A percentile compares a stretch with the other conserved stretches of the same genome.
These are phyloP conservation scores for Thermophis baileyi DNA, from an alignment of 2,113 vertebrate genomes.

Conservation along the genomic window DNA sequence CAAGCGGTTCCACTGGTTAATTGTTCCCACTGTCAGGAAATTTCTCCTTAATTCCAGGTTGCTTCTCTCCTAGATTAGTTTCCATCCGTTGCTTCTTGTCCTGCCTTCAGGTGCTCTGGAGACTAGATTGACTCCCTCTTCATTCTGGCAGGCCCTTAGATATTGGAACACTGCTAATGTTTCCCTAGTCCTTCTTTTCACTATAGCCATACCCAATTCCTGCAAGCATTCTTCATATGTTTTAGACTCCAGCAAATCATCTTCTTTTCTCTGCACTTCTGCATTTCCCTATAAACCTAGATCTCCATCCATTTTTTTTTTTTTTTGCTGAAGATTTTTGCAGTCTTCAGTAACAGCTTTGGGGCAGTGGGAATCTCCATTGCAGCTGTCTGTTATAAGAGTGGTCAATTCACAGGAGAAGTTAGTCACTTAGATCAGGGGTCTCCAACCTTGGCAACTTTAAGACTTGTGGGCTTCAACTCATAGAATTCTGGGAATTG, in stretches of 20 bases:
- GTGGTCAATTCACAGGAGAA: conserved; percentile 9
- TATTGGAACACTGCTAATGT: not conserved
- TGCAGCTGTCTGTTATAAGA: not conserved
- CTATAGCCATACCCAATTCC: not conserved
- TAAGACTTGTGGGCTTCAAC: no score
- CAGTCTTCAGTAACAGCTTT: not conserved
- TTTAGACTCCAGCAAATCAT: not conserved
- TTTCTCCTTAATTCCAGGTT: not conserved
- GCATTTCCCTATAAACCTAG: not conserved
- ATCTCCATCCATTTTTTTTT: not conserved
- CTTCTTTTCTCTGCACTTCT: not conserved
- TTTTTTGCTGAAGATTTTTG: not conserved
- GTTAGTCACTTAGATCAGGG: conserved; percentile 11
- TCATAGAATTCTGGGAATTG: no score
- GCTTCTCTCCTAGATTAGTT: not conserved
- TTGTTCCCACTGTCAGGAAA: not conserved
- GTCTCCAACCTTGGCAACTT: no score
- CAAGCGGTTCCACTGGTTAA: not conserved
- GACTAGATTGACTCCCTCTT: not conserved
- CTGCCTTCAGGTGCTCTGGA: not conserved
- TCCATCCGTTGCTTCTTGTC: not conserved
- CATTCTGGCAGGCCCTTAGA: not conserved
- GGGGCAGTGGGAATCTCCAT: not conserved
- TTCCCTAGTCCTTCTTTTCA: not conserved
- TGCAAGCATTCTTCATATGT: not conserved